phyloP scores from a whole-genome alignment of 1,140 invertebrate genomes.

The Tachypleus tridentatus region DNA sequence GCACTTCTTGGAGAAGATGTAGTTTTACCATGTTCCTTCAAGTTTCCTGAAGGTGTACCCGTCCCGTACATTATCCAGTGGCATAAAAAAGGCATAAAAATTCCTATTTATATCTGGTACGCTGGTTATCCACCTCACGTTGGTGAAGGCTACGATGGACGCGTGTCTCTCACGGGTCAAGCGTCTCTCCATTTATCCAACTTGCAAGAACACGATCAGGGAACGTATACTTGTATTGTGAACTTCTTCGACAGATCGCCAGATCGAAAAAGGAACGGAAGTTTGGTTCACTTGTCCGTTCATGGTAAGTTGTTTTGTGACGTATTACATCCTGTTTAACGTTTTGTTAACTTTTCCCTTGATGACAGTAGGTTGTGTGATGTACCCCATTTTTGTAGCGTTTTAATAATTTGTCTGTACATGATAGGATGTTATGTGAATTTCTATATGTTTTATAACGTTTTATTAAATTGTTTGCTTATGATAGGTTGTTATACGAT shows the following conservation, averaged over 20 bases:
- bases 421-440: no score
- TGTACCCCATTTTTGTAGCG: no score
- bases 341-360: conserved; percentile 3
- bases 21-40: conserved; percentile 91
- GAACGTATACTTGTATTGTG: conserved; percentile 95
- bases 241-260: conserved; percentile 88
- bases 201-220: conserved; percentile 82
- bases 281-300: conserved; percentile 92
- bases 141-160: conserved; percentile 77
- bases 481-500: no score
- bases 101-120: conserved; percentile 95
- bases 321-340: background rate
- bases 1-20: conserved; percentile 89
- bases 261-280: conserved; percentile 77
- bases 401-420: no score
- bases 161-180: conserved; percentile 71
- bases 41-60: conserved; percentile 83
- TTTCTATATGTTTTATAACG: no score
- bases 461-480: no score
- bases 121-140: conserved; percentile 90
- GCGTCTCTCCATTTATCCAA: conserved; percentile 88
- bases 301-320: conserved; percentile 50
- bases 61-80: conserved; percentile 94
- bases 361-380: background rate
- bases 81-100: conserved; percentile 79